Evolutionary conservation across 2,113 vertebrate species (phyloP), one percentile per base, ranked within the genome.

Genomic region (Macaca mulatta): DNA sequence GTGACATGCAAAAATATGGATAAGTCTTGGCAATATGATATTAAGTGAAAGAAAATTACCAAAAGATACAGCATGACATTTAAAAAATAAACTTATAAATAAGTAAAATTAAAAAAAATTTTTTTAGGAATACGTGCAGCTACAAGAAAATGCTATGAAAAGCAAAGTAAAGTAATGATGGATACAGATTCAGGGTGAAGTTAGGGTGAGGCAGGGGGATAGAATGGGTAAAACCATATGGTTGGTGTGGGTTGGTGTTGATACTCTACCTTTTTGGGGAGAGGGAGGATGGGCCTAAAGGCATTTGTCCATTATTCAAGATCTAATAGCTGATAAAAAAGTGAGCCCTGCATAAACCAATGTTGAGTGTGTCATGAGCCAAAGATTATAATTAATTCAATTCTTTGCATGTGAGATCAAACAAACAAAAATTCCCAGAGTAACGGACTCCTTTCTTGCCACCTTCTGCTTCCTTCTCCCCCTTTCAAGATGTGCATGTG

Each of bases 391-490:
- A 92, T 84, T 48, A 78, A 95, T 91, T 95, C 50, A 94, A 2
- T 90, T 93, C 55, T 96, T 95, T 86, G 80, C 40, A 93, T 81
- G 55, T 48, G 22, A 96, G 38, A 57, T 80, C 93, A 89, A 85
- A 77, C 35, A 52, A 67, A 90, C n/a, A 55, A 22, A 69, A 79
- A 30, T 80, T 64, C 61, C 61, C 23, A 18, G 27, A 79, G 50
- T 30, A 57, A 30, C 57, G 61, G 83, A 70, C n/a, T 70, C 86
- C 38, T 94, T 94, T 92, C 75, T 64, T 57, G 10, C 30, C 45
- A 79, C 23, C 64, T 72, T 50, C 82, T 97, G 75, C 25, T 85
- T 52, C 59, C 38, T 8, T 7, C 43, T 52, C 5, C n/a, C 57
- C 17, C 75, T 93, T 90, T 91, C 87, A 64, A 95, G 97, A 92